Percentiles rank a stretch among this genome's conserved stretches.
phyloP scores from a whole-genome alignment of 2,888 invertebrate genomes.

The Poecilus cupreus region DNA sequence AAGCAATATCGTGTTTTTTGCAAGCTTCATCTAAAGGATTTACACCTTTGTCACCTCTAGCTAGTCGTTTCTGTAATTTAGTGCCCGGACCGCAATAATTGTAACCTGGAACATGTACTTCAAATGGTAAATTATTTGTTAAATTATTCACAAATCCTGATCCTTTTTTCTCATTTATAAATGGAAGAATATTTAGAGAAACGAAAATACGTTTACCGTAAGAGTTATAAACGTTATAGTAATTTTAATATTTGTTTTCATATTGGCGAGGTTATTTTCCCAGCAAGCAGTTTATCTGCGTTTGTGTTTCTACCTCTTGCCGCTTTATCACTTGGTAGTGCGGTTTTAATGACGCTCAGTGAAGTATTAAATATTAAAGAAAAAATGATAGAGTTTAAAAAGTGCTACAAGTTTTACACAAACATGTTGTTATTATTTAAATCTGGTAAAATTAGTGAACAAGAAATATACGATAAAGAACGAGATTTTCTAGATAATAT shows the following conservation, averaged over 20 bases:
- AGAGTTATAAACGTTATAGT: constrained; percentile 49
- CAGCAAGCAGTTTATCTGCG: constrained; percentile 42
- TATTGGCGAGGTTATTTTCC: constrained; percentile 41
- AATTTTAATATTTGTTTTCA: constrained; percentile 30
- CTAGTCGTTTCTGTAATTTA: constrained; percentile 44
- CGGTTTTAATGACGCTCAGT: background rate
- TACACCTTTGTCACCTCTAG: no score
- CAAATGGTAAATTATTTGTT: constrained; percentile 53
- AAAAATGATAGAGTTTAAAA: constrained; percentile 14
- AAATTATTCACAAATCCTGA: constrained; percentile 13
- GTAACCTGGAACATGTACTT: constrained; percentile 59
- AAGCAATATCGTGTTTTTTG: no score
- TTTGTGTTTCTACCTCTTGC: constrained; percentile 37
- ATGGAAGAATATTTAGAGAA: constrained; percentile 53
- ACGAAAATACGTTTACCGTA: constrained; percentile 52
- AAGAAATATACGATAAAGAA: constrained; percentile 14
- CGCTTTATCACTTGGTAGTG: constrained; percentile 6
- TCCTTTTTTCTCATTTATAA: constrained; percentile 31
- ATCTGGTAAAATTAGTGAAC: background rate
- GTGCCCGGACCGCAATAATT: constrained; percentile 59
- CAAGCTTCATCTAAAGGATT: background rate
- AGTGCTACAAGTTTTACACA: background rate
- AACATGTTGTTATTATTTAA: background rate
- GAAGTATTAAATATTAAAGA: constrained; percentile 21
- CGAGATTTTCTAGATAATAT: background rate